Evolutionary conservation across 2,888 invertebrate genomes (phyloP).

Genomic region (Palloptera scutellata): DNA sequence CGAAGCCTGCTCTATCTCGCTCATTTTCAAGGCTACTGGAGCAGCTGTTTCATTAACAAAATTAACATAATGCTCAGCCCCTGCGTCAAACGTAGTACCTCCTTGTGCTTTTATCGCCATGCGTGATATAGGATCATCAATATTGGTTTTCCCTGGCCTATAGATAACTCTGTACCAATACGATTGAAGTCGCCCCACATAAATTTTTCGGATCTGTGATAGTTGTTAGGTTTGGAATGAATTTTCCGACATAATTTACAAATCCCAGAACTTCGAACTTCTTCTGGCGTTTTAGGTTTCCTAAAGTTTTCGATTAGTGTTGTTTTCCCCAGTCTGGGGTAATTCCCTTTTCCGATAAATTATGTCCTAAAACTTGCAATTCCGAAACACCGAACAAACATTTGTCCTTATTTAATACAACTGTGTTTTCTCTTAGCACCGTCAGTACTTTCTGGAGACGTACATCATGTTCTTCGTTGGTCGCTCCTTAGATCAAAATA

Average conservation of each 20-base stretch:
- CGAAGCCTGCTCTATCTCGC: no score
- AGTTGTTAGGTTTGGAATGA: conserved; percentile 30
- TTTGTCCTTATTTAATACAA: conserved; percentile 16
- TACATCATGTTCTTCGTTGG: conserved; percentile 18
- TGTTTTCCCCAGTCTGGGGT: neutral
- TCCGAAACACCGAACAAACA: conserved; percentile 21
- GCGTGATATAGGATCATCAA: no score
- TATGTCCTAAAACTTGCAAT: conserved; percentile 15
- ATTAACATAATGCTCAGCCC: no score
- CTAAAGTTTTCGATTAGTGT: no score
- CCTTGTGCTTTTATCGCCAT: no score
- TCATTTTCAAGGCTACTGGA: no score
- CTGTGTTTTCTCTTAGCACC: conserved; percentile 1
- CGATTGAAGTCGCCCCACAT: no score
- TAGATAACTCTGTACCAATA: no score
- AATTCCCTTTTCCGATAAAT: neutral
- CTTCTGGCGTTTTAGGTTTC: no score
- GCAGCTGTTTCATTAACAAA: no score
- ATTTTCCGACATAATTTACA: conserved; percentile 28
- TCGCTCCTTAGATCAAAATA: conserved; percentile 20
- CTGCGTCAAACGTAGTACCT: no score
- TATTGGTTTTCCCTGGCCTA: no score
- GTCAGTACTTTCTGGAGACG: neutral
- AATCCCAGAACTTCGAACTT: conserved; percentile 30
- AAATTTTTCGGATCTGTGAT: conserved; percentile 22